Conservation (phyloP, 1,140 invertebrate species). For the Apolygus lucorum region DNA sequence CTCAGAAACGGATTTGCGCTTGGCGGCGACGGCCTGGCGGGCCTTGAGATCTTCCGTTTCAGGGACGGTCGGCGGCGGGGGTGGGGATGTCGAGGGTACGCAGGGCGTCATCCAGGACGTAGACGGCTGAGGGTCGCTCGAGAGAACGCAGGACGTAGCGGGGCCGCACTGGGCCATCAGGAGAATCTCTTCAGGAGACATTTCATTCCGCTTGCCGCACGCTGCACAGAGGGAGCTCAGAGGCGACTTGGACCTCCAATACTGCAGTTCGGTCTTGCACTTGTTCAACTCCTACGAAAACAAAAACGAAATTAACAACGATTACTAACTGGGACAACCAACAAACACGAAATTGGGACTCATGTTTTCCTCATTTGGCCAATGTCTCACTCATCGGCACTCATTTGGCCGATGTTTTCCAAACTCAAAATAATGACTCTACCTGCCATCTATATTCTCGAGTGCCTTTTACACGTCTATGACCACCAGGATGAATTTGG, state of each 20-base stretch:
- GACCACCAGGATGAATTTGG: too few relatives aligned
- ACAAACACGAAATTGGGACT: too few relatives aligned
- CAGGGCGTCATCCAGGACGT: background rate
- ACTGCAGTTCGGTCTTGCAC: constrained; percentile 80
- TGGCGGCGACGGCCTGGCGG: background rate
- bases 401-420: too few relatives aligned
- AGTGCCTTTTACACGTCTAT: too few relatives aligned
- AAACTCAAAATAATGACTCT: too few relatives aligned
- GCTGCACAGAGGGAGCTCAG: constrained; percentile 50
- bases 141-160: too few relatives aligned
- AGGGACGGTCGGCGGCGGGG: background rate
- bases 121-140: background rate
- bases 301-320: constrained; percentile 16
- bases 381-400: too few relatives aligned
- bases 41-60: background rate
- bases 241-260: constrained; percentile 77
- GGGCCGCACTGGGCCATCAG: background rate
- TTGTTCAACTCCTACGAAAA: constrained; percentile 66
- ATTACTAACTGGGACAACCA: too few relatives aligned
- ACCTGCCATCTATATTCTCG: too few relatives aligned
- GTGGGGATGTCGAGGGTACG: background rate
- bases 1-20: background rate
- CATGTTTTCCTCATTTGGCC: too few relatives aligned
- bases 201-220: constrained; percentile 33
- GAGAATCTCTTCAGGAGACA: background rate